A percentile compares a stretch with the other conserved stretches of the same genome.
Evolutionary conservation across 2,797 vertebrate species (phyloP).

Genomic region (Botia almorhae): DNA sequence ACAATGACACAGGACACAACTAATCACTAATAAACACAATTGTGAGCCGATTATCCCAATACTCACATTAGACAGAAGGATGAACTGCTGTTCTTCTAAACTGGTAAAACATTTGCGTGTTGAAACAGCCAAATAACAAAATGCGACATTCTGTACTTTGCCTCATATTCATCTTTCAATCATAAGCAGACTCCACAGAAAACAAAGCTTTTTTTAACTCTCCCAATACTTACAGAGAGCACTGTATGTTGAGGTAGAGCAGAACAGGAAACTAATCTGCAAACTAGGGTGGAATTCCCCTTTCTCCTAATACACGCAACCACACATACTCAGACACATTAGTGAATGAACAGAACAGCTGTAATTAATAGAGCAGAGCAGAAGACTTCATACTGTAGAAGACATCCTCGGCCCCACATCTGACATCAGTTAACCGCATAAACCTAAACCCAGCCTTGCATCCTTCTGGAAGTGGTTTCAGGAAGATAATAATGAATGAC

Average conservation of each 20-base stretch:
- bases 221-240: no score
- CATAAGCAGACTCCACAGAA: no score
- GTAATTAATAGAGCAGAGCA: background rate
- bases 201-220: no score
- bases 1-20: no score
- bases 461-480: background rate
- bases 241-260: background rate
- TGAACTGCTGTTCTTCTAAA: no score
- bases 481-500: background rate
- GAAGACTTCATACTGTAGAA: background rate
- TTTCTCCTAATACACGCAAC: background rate
- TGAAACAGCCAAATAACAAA: no score
- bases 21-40: no score
- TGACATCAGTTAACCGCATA: background rate
- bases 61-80: no score
- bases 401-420: background rate
- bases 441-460: background rate
- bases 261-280: background rate
- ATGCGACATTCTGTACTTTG: no score
- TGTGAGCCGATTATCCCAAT: no score
- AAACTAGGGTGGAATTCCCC: slow-evolving; percentile 10
- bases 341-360: background rate
- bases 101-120: no score
- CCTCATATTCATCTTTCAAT: no score
- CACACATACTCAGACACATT: background rate